Evolutionary conservation across 2,888 invertebrate genomes (phyloP).

Genomic region (Caenorhabditis sinica): DNA sequence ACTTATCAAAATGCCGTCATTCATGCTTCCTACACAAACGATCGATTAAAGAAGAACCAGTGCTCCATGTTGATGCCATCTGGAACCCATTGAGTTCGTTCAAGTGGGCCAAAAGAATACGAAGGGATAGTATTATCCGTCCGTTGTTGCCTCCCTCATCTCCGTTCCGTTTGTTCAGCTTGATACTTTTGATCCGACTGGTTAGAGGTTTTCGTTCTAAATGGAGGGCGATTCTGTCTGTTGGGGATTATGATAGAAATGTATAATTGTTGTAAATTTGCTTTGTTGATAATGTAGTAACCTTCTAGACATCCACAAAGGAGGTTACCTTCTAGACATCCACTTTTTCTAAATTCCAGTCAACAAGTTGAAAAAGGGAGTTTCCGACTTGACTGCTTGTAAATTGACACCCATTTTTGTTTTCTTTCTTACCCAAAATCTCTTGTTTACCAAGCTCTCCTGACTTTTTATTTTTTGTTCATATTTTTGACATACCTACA

Average conservation of each 20-base stretch:
- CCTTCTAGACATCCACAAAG: too few species aligned
- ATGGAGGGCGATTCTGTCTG: background rate
- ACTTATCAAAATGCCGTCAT: conserved; percentile 22
- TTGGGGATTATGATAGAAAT: background rate
- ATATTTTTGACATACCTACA: background rate
- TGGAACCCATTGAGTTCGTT: conserved; percentile 45
- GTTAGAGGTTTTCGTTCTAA: conserved; percentile 10
- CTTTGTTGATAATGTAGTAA: too few species aligned
- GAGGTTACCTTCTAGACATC: too few species aligned
- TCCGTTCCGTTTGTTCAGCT: conserved; percentile 58
- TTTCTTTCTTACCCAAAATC: conserved; percentile 18
- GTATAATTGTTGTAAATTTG: background rate
- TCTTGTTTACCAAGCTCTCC: conserved; percentile 15
- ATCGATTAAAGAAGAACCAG: background rate
- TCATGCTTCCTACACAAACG: conserved; percentile 17
- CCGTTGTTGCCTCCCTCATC: background rate
- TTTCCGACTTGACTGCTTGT: conserved; percentile 26
- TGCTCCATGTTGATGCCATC: conserved; percentile 31
- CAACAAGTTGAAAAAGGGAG: background rate
- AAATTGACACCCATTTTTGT: conserved; percentile 51
- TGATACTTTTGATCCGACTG: conserved; percentile 52
- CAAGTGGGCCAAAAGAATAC: conserved; percentile 11
- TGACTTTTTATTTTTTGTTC: conserved; percentile 10
- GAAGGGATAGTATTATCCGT: conserved; percentile 5
- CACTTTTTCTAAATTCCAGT: too few species aligned